phyloP scores from a whole-genome alignment of 2,797 vertebrate species.

The Diglossa cyanea region DNA sequence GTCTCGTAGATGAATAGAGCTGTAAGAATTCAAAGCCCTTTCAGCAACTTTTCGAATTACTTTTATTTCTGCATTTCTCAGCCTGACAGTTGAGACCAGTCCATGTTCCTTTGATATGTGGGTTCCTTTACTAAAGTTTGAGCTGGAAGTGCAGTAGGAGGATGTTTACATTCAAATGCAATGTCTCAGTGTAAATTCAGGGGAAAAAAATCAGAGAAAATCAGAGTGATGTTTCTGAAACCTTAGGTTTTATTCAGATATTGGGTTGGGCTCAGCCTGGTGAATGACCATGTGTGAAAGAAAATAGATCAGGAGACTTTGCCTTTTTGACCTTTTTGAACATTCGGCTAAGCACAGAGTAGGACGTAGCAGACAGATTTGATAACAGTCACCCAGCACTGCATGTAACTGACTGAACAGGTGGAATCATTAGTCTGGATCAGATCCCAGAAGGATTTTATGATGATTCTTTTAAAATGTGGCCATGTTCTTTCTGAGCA shows the following conservation, averaged over 20 bases:
- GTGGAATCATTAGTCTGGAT: conserved; percentile 52
- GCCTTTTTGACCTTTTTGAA: conserved; percentile 8
- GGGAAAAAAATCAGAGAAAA: not conserved
- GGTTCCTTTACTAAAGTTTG: not conserved
- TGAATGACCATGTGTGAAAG: not conserved
- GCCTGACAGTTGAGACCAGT: not conserved
- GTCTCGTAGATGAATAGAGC: not conserved
- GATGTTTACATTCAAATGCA: conserved; percentile 12
- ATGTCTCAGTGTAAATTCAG: not conserved
- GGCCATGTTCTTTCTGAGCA: conserved; percentile 41
- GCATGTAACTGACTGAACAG: conserved; percentile 15
- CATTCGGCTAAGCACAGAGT: not conserved
- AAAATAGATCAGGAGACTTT: not conserved
- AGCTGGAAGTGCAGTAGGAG: not conserved
- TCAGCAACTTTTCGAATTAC: conserved; percentile 18
- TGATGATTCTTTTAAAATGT: conserved; percentile 39
- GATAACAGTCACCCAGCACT: not conserved
- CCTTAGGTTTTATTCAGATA: not conserved
- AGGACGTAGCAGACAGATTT: not conserved
- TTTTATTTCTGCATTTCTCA: not conserved
- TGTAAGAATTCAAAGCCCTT: conserved; percentile 10
- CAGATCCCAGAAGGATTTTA: conserved; percentile 45
- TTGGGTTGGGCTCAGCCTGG: not conserved
- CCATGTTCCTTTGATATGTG: not conserved
- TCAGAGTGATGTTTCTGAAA: not conserved